Conservation (phyloP, 1,140 invertebrate species). For the Oscheius sp. region DNA sequence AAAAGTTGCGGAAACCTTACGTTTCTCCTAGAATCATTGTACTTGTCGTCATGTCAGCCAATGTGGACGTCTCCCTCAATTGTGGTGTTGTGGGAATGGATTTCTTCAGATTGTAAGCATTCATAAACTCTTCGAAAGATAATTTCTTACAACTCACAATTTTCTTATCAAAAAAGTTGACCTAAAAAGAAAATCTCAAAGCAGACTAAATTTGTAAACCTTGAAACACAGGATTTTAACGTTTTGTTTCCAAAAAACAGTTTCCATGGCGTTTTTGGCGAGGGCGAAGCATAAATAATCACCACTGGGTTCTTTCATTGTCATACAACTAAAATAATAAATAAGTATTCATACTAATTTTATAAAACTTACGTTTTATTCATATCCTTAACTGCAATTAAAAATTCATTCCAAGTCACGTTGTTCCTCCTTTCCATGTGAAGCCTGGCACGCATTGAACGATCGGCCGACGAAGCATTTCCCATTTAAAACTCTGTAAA, state of each 20-base stretch:
- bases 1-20: not conserved
- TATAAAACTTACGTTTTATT: not conserved
- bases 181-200: not conserved
- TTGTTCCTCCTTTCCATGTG: not conserved
- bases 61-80: not conserved
- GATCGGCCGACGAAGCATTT: constrained; percentile 1
- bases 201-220: not conserved
- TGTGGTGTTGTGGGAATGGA: not conserved
- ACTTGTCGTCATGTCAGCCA: not conserved
- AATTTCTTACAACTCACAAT: not conserved
- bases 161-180: not conserved
- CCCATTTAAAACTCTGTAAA: no score
- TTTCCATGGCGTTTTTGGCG: not conserved
- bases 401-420: not conserved
- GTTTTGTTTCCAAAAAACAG: not conserved
- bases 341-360: no score
- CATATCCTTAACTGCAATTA: not conserved
- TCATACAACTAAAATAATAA: not conserved
- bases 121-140: constrained; percentile 5
- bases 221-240: not conserved
- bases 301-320: not conserved
- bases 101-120: constrained; percentile 18
- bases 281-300: not conserved
- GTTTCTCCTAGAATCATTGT: constrained; percentile 1
- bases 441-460: not conserved